A percentile compares a stretch with the other conserved stretches of the same genome.
Conservation (phyloP, 2,113 vertebrate genomes). For the Papio anubis region DNA sequence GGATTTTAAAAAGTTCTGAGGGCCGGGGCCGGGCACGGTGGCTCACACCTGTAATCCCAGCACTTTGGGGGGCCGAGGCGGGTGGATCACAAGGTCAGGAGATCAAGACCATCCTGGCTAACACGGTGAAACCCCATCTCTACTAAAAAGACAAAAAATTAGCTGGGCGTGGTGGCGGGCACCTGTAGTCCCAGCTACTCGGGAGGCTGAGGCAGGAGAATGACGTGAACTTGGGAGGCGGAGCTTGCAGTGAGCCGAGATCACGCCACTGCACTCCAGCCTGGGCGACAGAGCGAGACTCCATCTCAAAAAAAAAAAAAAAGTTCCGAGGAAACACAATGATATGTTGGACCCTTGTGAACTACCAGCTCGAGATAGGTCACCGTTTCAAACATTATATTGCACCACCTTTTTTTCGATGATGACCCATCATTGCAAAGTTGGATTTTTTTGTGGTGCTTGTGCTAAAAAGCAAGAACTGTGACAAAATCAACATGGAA, state of each 20-base stretch:
- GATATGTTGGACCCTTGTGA: not conserved
- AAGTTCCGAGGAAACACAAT: not conserved
- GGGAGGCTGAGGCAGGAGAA: too few relatives aligned
- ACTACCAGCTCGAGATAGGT: not conserved
- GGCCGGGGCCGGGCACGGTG: rapidly evolving
- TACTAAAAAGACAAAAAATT: too few relatives aligned
- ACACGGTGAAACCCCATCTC: too few relatives aligned
- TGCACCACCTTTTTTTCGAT: not conserved
- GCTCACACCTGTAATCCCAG: too few relatives aligned
- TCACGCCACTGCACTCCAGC: too few relatives aligned
- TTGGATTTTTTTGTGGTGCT: not conserved
- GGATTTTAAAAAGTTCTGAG: not conserved
- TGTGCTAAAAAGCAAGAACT: not conserved
- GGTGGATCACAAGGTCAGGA: too few relatives aligned
- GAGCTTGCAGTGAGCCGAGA: too few relatives aligned
- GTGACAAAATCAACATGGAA: not conserved
- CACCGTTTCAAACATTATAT: not conserved
- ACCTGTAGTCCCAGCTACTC: too few relatives aligned
- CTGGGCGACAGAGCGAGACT: too few relatives aligned
- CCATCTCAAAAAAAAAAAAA: not conserved
- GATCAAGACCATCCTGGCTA: too few relatives aligned
- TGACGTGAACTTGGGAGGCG: too few relatives aligned
- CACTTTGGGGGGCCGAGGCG: too few relatives aligned
- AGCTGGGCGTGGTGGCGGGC: rapidly evolving
- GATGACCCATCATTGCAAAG: not conserved